Evolutionary conservation across 2,888 invertebrate genomes (phyloP), one percentile per base, ranked within the genome.

Genomic region (Eupithecia exiguata): DNA sequence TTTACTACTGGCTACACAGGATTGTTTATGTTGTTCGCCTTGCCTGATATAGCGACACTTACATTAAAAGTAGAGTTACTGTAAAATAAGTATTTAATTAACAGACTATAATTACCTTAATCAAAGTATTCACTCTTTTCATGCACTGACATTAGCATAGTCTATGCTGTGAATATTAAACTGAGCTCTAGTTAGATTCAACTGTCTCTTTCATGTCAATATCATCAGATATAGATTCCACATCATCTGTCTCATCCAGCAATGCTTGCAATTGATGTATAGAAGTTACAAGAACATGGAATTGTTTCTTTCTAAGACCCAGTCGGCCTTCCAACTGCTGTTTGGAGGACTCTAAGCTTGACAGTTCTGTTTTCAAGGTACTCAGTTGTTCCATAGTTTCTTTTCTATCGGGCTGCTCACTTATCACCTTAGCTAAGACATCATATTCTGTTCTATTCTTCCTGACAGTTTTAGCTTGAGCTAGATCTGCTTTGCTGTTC

Each of bases 371-470:
- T 85, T 97, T 96, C 18, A 98, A 92, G 18, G 95, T 95, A 66
- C 95, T 95, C 1, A 98, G 92, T 78, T 96, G 95, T 79, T 96
- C 96, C 74, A 95, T 91, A 0, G 97, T 98, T 79, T 97, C 97
- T 84, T 97, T 97, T 80, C 99, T 95, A 85, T 98, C 98, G 0
- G 99, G 98, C 86, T 99, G 98, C 83, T 97, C 96, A 81, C 97
- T 97, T 77, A 99, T 99, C 0, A 98, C 96, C 88, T 98, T 98
- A 0, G 99, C 99, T 61, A 99, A 86, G 16, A 98, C 96, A 93
- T 99, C 98, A 92, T 99, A 99, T 88, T 99, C 98, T 93, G 97
- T 97, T 84, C 98, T 96, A 88, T 99, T 98, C 87, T 98, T 98
- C 18, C 99, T 95, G 38, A 98, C 96, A 80, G 97, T 96, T 87